A percentile compares a stretch with the other conserved stretches of the same genome.
Evolutionary conservation across 2,113 vertebrate genomes (phyloP).

Genomic region (Amphiprion ocellaris): DNA sequence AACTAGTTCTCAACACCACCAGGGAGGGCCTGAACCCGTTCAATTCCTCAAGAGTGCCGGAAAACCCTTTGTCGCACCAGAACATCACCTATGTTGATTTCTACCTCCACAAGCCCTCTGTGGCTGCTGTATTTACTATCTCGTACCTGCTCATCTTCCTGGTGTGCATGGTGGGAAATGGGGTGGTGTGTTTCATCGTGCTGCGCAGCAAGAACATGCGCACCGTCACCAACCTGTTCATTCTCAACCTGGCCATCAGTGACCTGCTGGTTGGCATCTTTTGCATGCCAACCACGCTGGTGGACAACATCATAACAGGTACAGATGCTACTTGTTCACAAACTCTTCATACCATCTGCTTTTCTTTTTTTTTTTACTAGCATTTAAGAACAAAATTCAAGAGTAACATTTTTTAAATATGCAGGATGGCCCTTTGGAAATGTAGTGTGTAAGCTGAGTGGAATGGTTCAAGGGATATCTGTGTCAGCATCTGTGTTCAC

Average conservation of each 20-base stretch:
- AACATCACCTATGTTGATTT: constrained; percentile 91
- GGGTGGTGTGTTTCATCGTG: constrained; percentile 90
- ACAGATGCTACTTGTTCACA: background rate
- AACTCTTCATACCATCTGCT: too few species aligned
- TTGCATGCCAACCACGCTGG: constrained; percentile 94
- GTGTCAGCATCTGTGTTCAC: constrained; percentile 94
- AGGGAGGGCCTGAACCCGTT: constrained; percentile 9
- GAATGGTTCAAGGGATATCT: constrained; percentile 92
- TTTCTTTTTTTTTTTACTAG: too few species aligned
- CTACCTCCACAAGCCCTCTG: constrained; percentile 89
- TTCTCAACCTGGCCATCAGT: constrained; percentile 93
- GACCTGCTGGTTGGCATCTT: constrained; percentile 96
- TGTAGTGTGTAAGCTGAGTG: constrained; percentile 90
- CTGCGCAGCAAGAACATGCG: constrained; percentile 89
- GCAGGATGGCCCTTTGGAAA: constrained; percentile 95
- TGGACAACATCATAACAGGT: constrained; percentile 96
- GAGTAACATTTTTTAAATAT: background rate
- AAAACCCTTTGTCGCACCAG: constrained; percentile 47
- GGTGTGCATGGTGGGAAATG: constrained; percentile 92
- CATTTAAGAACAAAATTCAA: too few species aligned
- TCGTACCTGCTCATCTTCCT: constrained; percentile 95
- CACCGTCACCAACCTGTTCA: constrained; percentile 95
- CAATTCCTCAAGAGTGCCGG: constrained; percentile 26
- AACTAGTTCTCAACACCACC: constrained; percentile 69
- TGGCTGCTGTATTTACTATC: constrained; percentile 89